phyloP scores from a whole-genome alignment of 2,888 invertebrate species.

The Drosophila ustulata region DNA sequence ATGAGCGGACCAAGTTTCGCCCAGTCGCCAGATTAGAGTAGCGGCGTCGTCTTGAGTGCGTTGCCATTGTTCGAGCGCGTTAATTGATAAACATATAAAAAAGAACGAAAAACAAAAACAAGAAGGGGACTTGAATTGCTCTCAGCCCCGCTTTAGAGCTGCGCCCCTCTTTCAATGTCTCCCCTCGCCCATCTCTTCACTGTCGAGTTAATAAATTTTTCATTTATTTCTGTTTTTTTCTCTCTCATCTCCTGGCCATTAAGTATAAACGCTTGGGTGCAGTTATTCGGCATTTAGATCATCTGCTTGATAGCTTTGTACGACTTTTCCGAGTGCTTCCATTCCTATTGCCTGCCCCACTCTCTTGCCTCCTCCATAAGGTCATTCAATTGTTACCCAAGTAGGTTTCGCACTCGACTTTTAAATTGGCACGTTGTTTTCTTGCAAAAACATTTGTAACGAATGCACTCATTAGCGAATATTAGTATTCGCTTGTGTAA shows the following conservation, averaged over 20 bases:
- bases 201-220: constrained; percentile 43
- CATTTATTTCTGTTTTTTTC: constrained; percentile 26
- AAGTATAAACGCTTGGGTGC: constrained; percentile 46
- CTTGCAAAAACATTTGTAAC: constrained; percentile 5
- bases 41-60: constrained; percentile 60
- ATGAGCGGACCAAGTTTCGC: constrained; percentile 17
- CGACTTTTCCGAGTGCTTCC: constrained; percentile 29
- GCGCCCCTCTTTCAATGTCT: background rate
- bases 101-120: constrained; percentile 34
- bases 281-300: constrained; percentile 50
- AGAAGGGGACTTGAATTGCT: constrained; percentile 33
- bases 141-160: constrained; percentile 11
- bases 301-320: constrained; percentile 43
- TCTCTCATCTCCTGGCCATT: constrained; percentile 37
- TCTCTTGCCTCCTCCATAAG: constrained; percentile 5
- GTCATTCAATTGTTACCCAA: constrained; percentile 47
- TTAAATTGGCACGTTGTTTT: constrained; percentile 43
- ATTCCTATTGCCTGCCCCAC: constrained; percentile 6
- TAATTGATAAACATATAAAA: constrained; percentile 71
- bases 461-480: constrained; percentile 47
- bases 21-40: constrained; percentile 53
- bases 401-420: constrained; percentile 44
- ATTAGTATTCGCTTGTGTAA: constrained; percentile 50
- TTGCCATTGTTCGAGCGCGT: constrained; percentile 67
- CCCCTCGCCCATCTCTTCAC: background rate